Evolutionary conservation across 2,888 invertebrate genomes (phyloP).

Genomic region (Coelopa pilipes): DNA sequence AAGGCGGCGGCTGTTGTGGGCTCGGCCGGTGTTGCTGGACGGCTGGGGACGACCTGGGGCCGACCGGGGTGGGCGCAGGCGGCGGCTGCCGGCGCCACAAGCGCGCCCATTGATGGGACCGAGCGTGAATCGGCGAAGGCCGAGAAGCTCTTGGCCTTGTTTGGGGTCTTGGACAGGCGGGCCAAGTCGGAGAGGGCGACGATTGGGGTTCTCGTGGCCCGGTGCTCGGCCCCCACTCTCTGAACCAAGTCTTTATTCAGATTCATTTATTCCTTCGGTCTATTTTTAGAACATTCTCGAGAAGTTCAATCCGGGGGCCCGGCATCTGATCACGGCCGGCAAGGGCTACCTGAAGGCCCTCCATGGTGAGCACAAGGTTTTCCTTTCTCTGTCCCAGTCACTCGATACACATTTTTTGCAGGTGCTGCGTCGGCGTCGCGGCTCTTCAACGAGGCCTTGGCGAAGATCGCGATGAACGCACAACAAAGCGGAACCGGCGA

Average conservation of each 20-base stretch:
- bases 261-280: conserved; percentile 42
- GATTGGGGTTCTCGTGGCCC: background rate
- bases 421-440: conserved; percentile 90
- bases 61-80: too few species aligned
- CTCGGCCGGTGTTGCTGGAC: too few species aligned
- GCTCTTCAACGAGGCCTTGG: conserved; percentile 87
- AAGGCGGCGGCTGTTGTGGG: too few species aligned
- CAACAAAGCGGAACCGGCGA: conserved; percentile 92
- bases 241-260: background rate
- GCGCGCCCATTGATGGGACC: too few species aligned
- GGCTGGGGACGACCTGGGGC: too few species aligned
- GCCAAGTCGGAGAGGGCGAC: background rate
- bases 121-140: too few species aligned
- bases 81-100: too few species aligned
- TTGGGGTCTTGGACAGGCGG: background rate
- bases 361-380: conserved; percentile 77
- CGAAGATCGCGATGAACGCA: conserved; percentile 87
- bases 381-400: background rate
- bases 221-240: too few species aligned
- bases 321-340: conserved; percentile 93
- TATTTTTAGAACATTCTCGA: conserved; percentile 93
- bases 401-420: conserved; percentile 59
- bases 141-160: too few species aligned
- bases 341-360: conserved; percentile 94
- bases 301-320: conserved; percentile 94